Conservation (phyloP, 2,797 vertebrate genomes). For the Aselliscus stoliczkanus region DNA sequence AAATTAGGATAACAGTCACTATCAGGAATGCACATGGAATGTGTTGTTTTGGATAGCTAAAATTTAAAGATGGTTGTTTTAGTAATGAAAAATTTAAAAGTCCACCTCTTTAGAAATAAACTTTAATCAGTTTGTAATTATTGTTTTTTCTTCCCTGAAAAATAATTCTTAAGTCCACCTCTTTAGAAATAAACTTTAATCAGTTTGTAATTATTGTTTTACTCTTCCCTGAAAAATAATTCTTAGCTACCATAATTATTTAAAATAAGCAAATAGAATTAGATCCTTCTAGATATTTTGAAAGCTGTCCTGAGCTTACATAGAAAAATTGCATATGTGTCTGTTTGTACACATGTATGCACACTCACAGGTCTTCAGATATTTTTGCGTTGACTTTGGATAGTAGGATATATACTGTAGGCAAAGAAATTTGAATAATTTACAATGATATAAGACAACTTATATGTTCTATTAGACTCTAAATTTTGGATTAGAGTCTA, state of each 20-base stretch:
- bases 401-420: neutral
- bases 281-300: neutral
- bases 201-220: neutral
- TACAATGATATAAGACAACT: neutral
- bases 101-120: neutral
- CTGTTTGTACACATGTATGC: neutral
- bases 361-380: neutral
- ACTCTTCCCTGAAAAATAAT: neutral
- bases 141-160: neutral
- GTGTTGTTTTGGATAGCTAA: slow-evolving; percentile 18
- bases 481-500: too few relatives aligned
- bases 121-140: neutral
- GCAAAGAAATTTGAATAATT: neutral
- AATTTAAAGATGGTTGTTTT: neutral
- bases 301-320: neutral
- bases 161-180: too few relatives aligned
- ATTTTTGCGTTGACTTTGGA: neutral
- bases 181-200: neutral
- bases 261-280: neutral
- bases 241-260: neutral
- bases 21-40: neutral
- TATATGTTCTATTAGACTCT: too few relatives aligned
- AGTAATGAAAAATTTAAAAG: neutral
- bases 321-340: neutral
- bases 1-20: neutral